Percentiles rank a stretch among this genome's conserved stretches.
phyloP scores from a whole-genome alignment of 2,888 invertebrate species.

The Sialis lutaria region DNA sequence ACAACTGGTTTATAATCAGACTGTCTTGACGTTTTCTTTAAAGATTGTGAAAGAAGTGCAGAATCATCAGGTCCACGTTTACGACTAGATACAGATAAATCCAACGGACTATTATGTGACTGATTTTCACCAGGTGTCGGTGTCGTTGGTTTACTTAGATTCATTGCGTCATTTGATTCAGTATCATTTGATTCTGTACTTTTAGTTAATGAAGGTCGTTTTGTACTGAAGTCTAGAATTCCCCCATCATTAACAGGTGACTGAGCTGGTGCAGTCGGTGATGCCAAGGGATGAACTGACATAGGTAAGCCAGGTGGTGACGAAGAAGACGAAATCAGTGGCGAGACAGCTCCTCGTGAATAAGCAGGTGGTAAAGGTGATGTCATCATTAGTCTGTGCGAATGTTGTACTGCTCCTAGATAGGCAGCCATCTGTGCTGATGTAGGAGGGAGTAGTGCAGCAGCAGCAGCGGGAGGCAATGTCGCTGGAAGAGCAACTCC shows the following conservation, averaged over 20 bases:
- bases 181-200: slow-evolving; percentile 15
- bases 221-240: slow-evolving; percentile 68
- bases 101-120: slow-evolving; percentile 49
- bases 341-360: slow-evolving; percentile 39
- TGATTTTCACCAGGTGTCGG: slow-evolving; percentile 35
- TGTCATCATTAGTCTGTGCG: slow-evolving; percentile 56
- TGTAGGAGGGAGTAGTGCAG: slow-evolving; percentile 54
- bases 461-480: slow-evolving; percentile 44
- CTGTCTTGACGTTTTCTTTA: slow-evolving; percentile 47
- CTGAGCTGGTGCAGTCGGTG: slow-evolving; percentile 31
- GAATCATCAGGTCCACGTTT: slow-evolving; percentile 53
- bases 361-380: slow-evolving; percentile 30
- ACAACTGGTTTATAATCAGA: slow-evolving; percentile 51
- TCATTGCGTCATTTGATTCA: slow-evolving; percentile 43
- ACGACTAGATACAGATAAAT: slow-evolving; percentile 58
- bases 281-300: slow-evolving; percentile 20
- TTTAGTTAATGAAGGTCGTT: slow-evolving; percentile 24
- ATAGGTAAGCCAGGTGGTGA: slow-evolving; percentile 35
- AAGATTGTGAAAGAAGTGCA: slow-evolving; percentile 33
- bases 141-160: slow-evolving; percentile 47
- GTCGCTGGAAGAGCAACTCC: slow-evolving; percentile 48
- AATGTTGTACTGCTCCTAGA: slow-evolving; percentile 50
- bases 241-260: slow-evolving; percentile 37
- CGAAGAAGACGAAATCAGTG: slow-evolving; percentile 51
- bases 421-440: slow-evolving; percentile 72